Evolutionary conservation across 2,888 invertebrate genomes (phyloP).

Genomic region (Dicycla oo): DNA sequence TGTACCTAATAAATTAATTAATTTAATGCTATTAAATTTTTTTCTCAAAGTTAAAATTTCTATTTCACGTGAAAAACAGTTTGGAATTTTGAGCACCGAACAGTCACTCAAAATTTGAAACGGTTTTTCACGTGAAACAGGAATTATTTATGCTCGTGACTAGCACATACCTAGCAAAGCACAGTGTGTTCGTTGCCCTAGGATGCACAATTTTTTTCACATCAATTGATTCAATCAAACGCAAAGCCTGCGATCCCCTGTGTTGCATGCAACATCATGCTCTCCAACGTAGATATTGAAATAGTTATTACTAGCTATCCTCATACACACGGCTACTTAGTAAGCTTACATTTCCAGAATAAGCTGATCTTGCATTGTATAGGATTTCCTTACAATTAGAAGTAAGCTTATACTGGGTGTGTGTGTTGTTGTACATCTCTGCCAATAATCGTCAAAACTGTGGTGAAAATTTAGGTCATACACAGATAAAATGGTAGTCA

Average conservation of each 20-base stretch:
- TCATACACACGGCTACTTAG: neutral
- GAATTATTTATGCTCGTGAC: neutral
- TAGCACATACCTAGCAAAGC: neutral
- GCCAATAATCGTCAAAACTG: neutral
- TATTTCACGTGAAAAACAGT: neutral
- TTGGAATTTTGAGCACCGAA: neutral
- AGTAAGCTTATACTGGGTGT: no score
- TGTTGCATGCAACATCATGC: conserved; percentile 16
- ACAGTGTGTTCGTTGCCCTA: neutral
- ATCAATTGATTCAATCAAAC: conserved; percentile 44
- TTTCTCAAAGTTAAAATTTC: neutral
- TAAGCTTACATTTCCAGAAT: no score
- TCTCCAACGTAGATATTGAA: conserved; percentile 5
- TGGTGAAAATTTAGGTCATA: neutral
- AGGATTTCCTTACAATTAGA: no score
- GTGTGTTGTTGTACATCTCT: no score
- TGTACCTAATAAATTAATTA: no score
- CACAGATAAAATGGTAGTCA: no score
- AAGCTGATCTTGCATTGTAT: no score
- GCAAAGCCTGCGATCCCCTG: conserved; percentile 6
- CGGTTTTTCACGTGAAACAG: no score
- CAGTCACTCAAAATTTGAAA: no score
- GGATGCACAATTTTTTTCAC: conserved; percentile 42
- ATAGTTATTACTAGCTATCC: conserved; percentile 29
- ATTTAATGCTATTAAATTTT: no score